Conservation (phyloP, 2,797 vertebrate species). For the Gambelia wislizenii region DNA sequence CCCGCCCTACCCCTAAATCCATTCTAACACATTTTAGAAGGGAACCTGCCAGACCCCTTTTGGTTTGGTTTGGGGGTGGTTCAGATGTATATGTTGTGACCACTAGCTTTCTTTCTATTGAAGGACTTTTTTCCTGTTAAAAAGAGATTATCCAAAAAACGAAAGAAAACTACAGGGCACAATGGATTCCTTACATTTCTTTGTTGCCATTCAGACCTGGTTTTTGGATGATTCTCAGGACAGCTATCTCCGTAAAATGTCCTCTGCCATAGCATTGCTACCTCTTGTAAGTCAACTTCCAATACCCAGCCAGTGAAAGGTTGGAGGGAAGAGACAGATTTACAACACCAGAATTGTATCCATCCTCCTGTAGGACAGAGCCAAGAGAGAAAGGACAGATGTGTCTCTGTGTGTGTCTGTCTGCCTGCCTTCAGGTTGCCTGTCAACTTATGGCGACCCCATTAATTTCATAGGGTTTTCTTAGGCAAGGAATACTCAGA, state of each 20-base stretch:
- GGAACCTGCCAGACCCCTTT: not conserved
- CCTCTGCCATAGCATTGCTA: too few species aligned
- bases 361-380: too few species aligned
- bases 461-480: too few species aligned
- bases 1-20: not conserved
- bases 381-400: too few species aligned
- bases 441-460: too few species aligned
- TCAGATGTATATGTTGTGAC: not conserved
- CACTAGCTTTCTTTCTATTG: not conserved
- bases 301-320: not conserved
- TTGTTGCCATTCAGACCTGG: not conserved
- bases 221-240: not conserved
- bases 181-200: not conserved
- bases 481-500: too few species aligned
- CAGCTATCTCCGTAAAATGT: not conserved
- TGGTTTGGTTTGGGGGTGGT: not conserved
- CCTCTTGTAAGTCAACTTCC: not conserved
- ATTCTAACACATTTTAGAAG: not conserved
- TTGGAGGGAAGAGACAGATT: too few species aligned
- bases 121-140: not conserved
- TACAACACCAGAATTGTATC: too few species aligned
- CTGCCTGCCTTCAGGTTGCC: too few species aligned
- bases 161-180: not conserved
- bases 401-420: too few species aligned
- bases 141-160: not conserved